Evolutionary conservation across 2,797 vertebrate species (phyloP), one percentile per base, ranked within the genome.

Genomic region (Lophotriccus pileatus): DNA sequence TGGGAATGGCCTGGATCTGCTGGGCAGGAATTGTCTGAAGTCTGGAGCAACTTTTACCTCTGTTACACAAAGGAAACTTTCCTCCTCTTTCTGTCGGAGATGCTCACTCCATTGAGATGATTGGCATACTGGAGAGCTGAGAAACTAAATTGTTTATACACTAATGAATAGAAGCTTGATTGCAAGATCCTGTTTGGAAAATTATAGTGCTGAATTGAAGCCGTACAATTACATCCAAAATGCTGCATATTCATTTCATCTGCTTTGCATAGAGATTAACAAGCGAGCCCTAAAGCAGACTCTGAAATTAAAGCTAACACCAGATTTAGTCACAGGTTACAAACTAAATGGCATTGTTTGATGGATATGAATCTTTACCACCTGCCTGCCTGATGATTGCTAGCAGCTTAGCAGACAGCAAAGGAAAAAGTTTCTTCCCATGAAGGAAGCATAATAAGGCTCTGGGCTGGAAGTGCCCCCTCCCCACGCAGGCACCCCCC

Each of bases 161-260:
- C 98, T 99, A 99, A 99, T 99, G 99, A 99, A 99, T 99, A 99
- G 99, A 98, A 98, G 98, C 97, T 99, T 99, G 99, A 99, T 99
- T 99, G 99, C 99, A 99, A 99, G 99, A 99, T 99, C 99, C 99
- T 98, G 97, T 99, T 99, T 99, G 98, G 99, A 98, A 99, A 99
- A 99, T 99, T 99, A 99, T 98, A 96, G 97, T 98, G 98, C 98
- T 98, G 99, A 99, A 98, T 99, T 98, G 98, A 98, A 98, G 99
- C 99, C 96, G 98, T 98, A 99, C 99, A 99, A 99, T 99, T 99
- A 99, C 99, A 98, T 98, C 98, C 98, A 98, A 98, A 98, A 98
- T 98, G 98, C 99, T 99, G 99, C 99, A 99, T 99, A 99, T 99
- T 99, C 99, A 99, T 99, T 98, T 98, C 97, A 98, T 97, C 98